Evolutionary conservation across 2,888 invertebrate species (phyloP), one percentile per base, ranked within the genome.

Genomic region (Entomobrya proxima): DNA sequence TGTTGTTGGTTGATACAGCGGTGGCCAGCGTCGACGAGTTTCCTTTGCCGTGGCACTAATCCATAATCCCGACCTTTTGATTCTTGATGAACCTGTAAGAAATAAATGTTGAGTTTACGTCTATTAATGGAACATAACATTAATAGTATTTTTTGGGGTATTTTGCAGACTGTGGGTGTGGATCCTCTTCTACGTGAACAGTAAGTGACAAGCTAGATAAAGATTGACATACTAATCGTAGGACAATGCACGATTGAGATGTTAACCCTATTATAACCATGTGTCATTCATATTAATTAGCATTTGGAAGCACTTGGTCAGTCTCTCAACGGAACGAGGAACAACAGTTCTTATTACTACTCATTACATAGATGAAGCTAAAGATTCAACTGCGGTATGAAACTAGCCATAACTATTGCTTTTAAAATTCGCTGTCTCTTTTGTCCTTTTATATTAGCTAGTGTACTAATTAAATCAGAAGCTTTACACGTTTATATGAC

Each of bases 81-180:
- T 98, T 92, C 93, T 98, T 86, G 97, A 82, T 64, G 82, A 82
- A n/a, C 82, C 82, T 7, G 79, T 79, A 69, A 67, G 67, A 30
- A 52, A 32, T 76, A 6, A 30, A 47, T 30, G 7, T 13, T 13
- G 7, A 24, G 18, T 11, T 11, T 11, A 40, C 13, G 7, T 7
- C 44, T 35, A 4, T 35, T n/a, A n/a, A n/a, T n/a, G n/a, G n/a
- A n/a, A n/a, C n/a, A n/a, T n/a, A n/a, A n/a, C n/a, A n/a, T n/a
- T n/a, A n/a, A n/a, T n/a, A n/a, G n/a, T n/a, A n/a, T n/a, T n/a
- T n/a, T n/a, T n/a, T n/a, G n/a, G n/a, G n/a, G n/a, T n/a, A n/a
- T n/a, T n/a, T n/a, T n/a, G 13, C 24, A 79, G 80, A 98, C 97
- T 0, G 97, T 97, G 61, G 97, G 97, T 2, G 97, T 98, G 80